These are phyloP conservation scores for Ashinkailepas kermadecensis DNA, from an alignment of 2,888 invertebrate species.

Conservation along the genomic window DNA sequence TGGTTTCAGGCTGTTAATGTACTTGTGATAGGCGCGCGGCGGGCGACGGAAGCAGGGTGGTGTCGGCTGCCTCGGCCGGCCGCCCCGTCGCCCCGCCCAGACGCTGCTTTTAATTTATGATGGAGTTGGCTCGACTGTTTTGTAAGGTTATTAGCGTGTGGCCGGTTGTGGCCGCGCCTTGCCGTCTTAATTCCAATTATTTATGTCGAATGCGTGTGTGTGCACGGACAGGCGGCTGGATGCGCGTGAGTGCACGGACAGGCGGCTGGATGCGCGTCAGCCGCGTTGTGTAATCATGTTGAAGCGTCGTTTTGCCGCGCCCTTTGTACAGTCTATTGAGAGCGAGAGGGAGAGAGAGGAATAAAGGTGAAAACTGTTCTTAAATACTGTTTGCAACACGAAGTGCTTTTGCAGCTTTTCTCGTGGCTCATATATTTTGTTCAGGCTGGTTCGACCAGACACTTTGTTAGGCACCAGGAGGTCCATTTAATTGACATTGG, in stretches of 20 bases:
- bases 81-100: not conserved
- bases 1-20: conserved; percentile 18
- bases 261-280: not conserved
- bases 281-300: conserved; percentile 2
- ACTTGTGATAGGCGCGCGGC: conserved; percentile 15
- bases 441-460: too few relatives aligned
- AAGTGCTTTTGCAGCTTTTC: too few relatives aligned
- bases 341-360: not conserved
- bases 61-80: not conserved
- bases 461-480: too few relatives aligned
- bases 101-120: conserved; percentile 9
- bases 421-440: too few relatives aligned
- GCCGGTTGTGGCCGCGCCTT: not conserved
- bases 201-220: conserved; percentile 11
- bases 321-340: conserved; percentile 18
- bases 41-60: not conserved
- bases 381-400: too few relatives aligned
- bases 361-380: conserved; percentile 8
- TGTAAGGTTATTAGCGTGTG: not conserved
- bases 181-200: conserved; percentile 17
- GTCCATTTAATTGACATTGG: too few relatives aligned
- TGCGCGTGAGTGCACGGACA: not conserved
- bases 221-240: not conserved
- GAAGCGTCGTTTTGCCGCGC: conserved; percentile 11
- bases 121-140: conserved; percentile 10